Evolutionary conservation across 2,113 vertebrate species (phyloP).

Genomic region (Cathartes aura): DNA sequence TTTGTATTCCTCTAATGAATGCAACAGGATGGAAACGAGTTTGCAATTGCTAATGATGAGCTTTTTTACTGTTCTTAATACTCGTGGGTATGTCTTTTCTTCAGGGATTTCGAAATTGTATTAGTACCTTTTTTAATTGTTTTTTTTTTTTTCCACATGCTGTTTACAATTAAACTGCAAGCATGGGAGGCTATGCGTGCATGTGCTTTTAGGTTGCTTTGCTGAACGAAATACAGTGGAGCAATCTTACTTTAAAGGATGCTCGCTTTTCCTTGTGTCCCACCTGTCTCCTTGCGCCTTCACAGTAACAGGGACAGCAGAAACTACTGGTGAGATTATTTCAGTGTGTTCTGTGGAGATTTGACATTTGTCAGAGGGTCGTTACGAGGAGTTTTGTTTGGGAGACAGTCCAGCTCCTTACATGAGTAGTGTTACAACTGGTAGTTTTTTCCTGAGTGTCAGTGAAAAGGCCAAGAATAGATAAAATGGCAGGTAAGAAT

Average conservation of each 20-base stretch:
- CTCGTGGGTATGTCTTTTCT: conserved; percentile 63
- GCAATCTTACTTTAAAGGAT: neutral
- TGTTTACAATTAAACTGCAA: conserved; percentile 37
- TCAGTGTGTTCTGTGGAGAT: neutral
- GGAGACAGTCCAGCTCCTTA: neutral
- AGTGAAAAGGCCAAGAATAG: neutral
- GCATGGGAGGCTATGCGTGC: conserved; percentile 37
- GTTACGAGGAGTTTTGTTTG: neutral
- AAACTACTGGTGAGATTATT: neutral
- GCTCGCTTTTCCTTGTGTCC: neutral
- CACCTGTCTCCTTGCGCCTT: neutral
- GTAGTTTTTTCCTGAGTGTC: neutral
- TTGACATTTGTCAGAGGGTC: neutral
- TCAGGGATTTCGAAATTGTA: conserved; percentile 57
- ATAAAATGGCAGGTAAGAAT: neutral
- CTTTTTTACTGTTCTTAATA: conserved; percentile 65
- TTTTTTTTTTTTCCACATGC: neutral
- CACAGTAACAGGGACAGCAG: neutral
- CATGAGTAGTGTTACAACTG: neutral
- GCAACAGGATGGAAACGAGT: conserved; percentile 50
- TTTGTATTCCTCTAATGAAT: conserved; percentile 60
- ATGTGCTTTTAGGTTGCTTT: conserved; percentile 48
- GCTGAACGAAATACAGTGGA: neutral
- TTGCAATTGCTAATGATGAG: conserved; percentile 56
- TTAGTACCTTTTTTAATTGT: conserved; percentile 48